Evolutionary conservation across 2,113 vertebrate species (phyloP).

Genomic region (Nerophis ophidion): DNA sequence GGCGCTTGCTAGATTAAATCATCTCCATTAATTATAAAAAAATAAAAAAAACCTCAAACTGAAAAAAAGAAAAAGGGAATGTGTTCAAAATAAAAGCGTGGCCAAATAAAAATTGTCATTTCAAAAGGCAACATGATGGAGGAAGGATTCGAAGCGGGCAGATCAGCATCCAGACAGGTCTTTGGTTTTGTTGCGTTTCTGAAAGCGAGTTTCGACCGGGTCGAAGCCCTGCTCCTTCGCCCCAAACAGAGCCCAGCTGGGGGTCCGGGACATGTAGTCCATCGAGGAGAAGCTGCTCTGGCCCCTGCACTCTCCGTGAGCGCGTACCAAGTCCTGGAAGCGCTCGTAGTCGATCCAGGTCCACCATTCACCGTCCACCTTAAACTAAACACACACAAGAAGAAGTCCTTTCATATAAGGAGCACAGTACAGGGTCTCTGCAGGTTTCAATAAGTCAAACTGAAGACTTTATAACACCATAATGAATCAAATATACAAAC

Average conservation of each 20-base stretch:
- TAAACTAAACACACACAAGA: conserved; percentile 73
- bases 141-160: neutral
- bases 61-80: neutral
- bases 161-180: conserved; percentile 85
- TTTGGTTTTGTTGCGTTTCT: conserved; percentile 80
- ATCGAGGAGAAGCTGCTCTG: conserved; percentile 71
- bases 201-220: conserved; percentile 79
- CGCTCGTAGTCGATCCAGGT: conserved; percentile 89
- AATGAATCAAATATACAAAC: too few relatives aligned
- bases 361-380: conserved; percentile 80
- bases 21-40: neutral
- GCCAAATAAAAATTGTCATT: neutral
- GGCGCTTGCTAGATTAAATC: neutral
- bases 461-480: too few relatives aligned
- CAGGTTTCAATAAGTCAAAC: too few relatives aligned
- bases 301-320: conserved; percentile 64
- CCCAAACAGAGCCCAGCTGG: conserved; percentile 85
- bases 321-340: conserved; percentile 80
- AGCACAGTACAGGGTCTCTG: too few relatives aligned
- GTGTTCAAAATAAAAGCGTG: neutral
- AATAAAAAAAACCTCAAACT: neutral
- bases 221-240: conserved; percentile 83
- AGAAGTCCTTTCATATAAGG: too few relatives aligned
- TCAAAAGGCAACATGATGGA: too few relatives aligned
- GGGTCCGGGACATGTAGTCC: conserved; percentile 83